Percentiles rank a stretch among this genome's conserved stretches.
Evolutionary conservation across 1,140 invertebrate species (phyloP).

Genomic region (Micrasema longulum): DNA sequence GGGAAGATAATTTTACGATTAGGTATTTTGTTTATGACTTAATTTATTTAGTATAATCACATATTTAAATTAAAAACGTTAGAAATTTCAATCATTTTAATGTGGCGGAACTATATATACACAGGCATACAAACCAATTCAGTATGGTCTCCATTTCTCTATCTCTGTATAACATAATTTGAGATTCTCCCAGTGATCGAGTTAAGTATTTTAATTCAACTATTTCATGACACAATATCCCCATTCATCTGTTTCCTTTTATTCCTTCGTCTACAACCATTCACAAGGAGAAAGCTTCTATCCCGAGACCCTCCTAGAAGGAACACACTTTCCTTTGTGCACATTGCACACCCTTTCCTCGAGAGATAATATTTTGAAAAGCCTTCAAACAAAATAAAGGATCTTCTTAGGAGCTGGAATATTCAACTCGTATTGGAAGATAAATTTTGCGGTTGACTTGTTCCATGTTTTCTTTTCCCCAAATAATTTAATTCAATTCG

Average conservation of each 20-base stretch:
- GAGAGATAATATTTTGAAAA: slow-evolving; percentile 12
- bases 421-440: slow-evolving; percentile 18
- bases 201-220: too few species aligned
- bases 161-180: too few species aligned
- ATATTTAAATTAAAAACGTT: too few species aligned
- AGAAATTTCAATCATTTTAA: too few species aligned
- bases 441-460: slow-evolving; percentile 5
- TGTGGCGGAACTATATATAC: too few species aligned
- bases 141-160: too few species aligned
- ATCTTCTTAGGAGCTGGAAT: slow-evolving; percentile 1
- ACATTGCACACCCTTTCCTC: slow-evolving; percentile 2
- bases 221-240: background rate
- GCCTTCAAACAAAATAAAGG: slow-evolving; percentile 1
- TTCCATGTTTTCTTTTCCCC: background rate
- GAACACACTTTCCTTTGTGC: background rate
- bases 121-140: too few species aligned
- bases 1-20: too few species aligned
- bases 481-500: slow-evolving; percentile 1
- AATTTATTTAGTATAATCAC: too few species aligned
- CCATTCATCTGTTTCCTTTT: slow-evolving; percentile 8
- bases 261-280: slow-evolving; percentile 1
- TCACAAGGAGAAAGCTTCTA: slow-evolving; percentile 2
- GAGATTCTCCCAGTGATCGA: too few species aligned
- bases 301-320: background rate
- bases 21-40: too few species aligned